Base-by-base conservation (phyloP, 2,113 vertebrate genomes). In the Alouatta palliata region DNA sequence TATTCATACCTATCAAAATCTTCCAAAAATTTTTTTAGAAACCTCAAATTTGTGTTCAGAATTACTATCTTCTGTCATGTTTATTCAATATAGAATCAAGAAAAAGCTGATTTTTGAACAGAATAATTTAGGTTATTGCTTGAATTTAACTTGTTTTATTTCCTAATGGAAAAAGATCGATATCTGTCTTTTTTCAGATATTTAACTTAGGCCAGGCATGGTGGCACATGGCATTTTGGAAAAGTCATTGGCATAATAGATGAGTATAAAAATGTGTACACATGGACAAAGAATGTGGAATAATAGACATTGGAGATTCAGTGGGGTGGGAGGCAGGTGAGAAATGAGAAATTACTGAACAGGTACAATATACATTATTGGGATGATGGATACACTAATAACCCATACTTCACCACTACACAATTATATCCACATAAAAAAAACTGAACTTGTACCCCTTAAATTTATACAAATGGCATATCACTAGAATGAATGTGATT, bases 1-100 rank as follows among this genome's bases (percentile, higher is more conserved):
- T 92, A 75, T 37, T 37, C 66, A 40, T 61, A 70, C 13, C 30
- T 25, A 76, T 35, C 27, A 40, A 90, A 90, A 25, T 68, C 45
- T 13, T 80, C 73, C n/a, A 49, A 85, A 76, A 45, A 82, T 87
- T 66, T 86, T 86, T 81, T 90, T 85, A 89, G 23, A 92, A 80
- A 17, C 47, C 66, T 75, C 54, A 61, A 14, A 83, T 54, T 47
- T 73, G 23, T 73, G 17, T 85, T 83, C 40, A 80, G 25, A 91
- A 91, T 87, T 88, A 71, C 58, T 47, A 91, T 56, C 16, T 47
- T n/a, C 47, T 77, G 37, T 91, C 40, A 68, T 56, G 75, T n/a
- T 83, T 37, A 35, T 86, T 93, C 32, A 82, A 54, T 52, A 76
- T 76, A 10, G 58, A 90, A 11, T 35, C 8, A 37, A 94, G 56